Percentiles rank a stretch among this genome's conserved stretches.
These are phyloP conservation scores for Crocodylus rhombifer DNA, from an alignment of 2,797 vertebrate genomes.

Conservation along the genomic window DNA sequence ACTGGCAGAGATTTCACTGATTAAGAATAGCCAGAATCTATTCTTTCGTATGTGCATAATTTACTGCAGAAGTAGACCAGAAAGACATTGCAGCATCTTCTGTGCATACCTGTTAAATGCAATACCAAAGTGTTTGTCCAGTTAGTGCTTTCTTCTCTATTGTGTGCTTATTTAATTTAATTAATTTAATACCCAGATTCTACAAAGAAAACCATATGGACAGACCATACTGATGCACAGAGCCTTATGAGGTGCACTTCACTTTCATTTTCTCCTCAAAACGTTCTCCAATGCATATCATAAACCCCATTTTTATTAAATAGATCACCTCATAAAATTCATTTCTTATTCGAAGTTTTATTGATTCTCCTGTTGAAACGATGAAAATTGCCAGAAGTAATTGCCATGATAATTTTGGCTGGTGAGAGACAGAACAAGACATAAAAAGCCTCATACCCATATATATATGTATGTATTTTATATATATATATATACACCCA, in stretches of 20 bases:
- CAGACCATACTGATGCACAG: not conserved
- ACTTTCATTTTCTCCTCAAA: not conserved
- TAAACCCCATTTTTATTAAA: not conserved
- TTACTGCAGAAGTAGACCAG: slow-evolving; percentile 29
- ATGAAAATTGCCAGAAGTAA: not conserved
- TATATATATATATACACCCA: too few species aligned
- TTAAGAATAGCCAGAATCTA: slow-evolving; percentile 27
- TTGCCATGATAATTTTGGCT: not conserved
- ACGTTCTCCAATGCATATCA: not conserved
- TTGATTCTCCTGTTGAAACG: not conserved
- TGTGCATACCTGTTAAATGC: not conserved
- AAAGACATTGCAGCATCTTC: not conserved
- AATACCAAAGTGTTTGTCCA: not conserved
- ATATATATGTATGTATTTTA: not conserved
- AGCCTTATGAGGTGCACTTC: not conserved
- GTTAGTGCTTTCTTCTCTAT: not conserved
- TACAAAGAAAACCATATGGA: not conserved
- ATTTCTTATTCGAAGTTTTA: not conserved
- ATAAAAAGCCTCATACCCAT: not conserved
- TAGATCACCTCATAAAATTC: not conserved
- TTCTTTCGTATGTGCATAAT: slow-evolving; percentile 31
- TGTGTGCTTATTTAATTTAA: not conserved
- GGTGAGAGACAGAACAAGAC: not conserved
- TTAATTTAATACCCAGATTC: not conserved
- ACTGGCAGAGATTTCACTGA: slow-evolving; percentile 42